Conservation (phyloP, 2,113 vertebrate species). For the Bubalus kerabau region DNA sequence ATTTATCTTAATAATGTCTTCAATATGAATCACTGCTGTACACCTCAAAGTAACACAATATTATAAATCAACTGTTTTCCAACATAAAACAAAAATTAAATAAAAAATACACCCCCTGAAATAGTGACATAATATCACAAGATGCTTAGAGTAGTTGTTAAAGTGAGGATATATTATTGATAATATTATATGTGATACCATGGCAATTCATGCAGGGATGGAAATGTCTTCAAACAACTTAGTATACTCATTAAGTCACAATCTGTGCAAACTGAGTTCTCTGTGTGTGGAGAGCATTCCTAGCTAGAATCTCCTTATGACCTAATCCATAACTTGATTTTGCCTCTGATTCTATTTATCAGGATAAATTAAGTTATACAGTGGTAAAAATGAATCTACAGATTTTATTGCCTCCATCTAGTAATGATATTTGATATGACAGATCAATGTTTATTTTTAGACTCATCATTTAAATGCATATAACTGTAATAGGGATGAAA, state of each 20-base stretch:
- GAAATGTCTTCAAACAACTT: not conserved
- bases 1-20: not conserved
- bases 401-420: not conserved
- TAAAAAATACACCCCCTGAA: not conserved
- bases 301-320: not conserved
- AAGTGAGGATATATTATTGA: not conserved
- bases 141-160: not conserved
- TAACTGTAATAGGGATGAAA: not conserved
- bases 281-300: not conserved
- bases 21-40: not conserved
- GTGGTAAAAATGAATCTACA: not conserved
- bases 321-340: not conserved
- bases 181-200: not conserved
- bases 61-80: not conserved
- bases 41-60: not conserved
- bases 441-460: not conserved
- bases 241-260: not conserved
- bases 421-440: not conserved
- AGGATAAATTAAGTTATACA: not conserved
- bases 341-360: not conserved
- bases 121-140: not conserved
- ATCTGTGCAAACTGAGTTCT: not conserved
- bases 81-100: not conserved
- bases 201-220: not conserved
- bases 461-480: not conserved